A percentile compares a stretch with the other conserved stretches of the same genome.
phyloP scores from a whole-genome alignment of 23 tunicate species.

The Halocynthia roretzi region DNA sequence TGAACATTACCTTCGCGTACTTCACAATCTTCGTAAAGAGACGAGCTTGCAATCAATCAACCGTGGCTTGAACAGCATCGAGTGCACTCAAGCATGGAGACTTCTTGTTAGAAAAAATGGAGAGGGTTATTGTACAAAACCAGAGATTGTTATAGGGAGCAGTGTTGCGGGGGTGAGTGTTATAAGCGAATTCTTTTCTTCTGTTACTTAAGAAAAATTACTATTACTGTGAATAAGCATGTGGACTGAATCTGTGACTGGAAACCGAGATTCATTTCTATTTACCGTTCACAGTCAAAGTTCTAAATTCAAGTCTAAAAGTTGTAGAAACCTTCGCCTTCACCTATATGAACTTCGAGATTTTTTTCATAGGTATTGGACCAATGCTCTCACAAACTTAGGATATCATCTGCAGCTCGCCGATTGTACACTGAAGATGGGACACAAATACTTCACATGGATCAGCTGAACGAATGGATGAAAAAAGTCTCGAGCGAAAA shows the following conservation, averaged over 20 bases:
- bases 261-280: background rate
- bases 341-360: background rate
- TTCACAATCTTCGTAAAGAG: conserved; percentile 58
- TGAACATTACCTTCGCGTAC: conserved; percentile 53
- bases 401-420: conserved; percentile 64
- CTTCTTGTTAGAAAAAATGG: conserved; percentile 66
- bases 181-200: background rate
- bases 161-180: conserved; percentile 58
- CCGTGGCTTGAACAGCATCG: conserved; percentile 46
- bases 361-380: conserved; percentile 36
- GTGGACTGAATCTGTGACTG: background rate
- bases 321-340: background rate
- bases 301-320: background rate
- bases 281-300: background rate
- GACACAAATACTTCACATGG: conserved; percentile 80
- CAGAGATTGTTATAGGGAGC: conserved; percentile 65
- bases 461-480: conserved; percentile 76
- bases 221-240: background rate
- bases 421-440: conserved; percentile 82
- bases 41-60: conserved; percentile 59
- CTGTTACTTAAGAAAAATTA: background rate
- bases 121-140: conserved; percentile 28
- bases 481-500: background rate
- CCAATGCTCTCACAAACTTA: conserved; percentile 69
- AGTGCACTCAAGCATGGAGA: conserved; percentile 79